These are phyloP conservation scores for Liasis olivaceus DNA, from an alignment of 2,797 vertebrate species.

Conservation along the genomic window DNA sequence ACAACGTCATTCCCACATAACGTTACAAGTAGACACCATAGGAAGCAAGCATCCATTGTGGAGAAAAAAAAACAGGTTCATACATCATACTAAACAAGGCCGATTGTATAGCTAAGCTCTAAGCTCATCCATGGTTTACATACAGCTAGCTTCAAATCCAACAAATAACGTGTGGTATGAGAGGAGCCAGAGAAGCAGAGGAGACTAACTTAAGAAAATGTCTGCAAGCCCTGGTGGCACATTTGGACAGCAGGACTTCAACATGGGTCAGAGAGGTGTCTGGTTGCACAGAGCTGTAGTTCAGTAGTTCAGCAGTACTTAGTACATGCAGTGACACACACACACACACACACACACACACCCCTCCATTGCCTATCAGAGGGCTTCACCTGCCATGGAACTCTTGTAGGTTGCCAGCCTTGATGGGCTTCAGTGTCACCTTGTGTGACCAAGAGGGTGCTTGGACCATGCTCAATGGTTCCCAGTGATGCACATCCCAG, in stretches of 20 bases:
- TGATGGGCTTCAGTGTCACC: neutral
- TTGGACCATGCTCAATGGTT: neutral
- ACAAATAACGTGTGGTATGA: too few relatives aligned
- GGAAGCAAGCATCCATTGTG: neutral
- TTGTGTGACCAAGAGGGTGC: neutral
- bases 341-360: fast-evolving
- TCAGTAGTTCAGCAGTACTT: neutral
- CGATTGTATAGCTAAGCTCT: too few relatives aligned
- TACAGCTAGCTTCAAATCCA: too few relatives aligned
- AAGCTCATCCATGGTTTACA: too few relatives aligned
- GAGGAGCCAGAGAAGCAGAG: neutral
- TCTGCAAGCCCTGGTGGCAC: neutral
- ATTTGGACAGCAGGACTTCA: neutral
- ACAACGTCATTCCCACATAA: too few relatives aligned
- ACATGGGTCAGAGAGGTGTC: too few relatives aligned
- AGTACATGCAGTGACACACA: neutral
- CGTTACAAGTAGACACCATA: neutral
- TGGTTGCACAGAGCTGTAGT: too few relatives aligned
- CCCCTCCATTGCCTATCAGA: neutral
- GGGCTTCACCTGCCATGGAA: neutral
- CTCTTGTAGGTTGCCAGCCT: neutral
- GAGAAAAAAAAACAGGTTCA: neutral
- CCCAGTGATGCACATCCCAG: neutral
- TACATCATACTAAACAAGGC: too few relatives aligned
- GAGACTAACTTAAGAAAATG: neutral